These are phyloP conservation scores for Argynnis bischoffii DNA, from an alignment of 2,888 invertebrate genomes.

Conservation along the genomic window DNA sequence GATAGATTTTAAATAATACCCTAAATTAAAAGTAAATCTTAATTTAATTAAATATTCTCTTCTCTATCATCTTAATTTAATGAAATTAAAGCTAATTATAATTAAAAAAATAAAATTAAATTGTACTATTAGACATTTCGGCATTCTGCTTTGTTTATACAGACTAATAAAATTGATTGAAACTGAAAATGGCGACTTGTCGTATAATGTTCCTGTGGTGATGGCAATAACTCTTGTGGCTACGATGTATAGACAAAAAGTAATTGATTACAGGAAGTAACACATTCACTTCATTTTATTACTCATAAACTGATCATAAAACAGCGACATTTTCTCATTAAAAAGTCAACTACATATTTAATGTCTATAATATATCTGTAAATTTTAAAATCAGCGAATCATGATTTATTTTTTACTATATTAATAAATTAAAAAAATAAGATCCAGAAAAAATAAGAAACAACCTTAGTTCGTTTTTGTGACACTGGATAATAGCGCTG, in stretches of 20 bases:
- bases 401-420: background rate
- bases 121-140: no score
- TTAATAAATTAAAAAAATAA: background rate
- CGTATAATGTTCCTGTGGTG: background rate
- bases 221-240: constrained; percentile 13
- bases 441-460: no score
- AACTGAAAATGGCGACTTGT: background rate
- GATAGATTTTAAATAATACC: no score
- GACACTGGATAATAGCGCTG: no score
- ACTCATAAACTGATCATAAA: constrained; percentile 37
- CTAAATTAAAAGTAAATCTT: no score
- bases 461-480: no score
- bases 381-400: background rate
- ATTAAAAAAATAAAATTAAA: no score
- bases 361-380: constrained; percentile 1
- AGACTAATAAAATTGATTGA: no score
- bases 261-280: constrained; percentile 30
- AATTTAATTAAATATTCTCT: no score
- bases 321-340: constrained; percentile 25
- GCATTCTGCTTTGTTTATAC: no score
- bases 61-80: no score
- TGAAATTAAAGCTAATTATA: no score
- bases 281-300: constrained; percentile 33
- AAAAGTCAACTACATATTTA: constrained; percentile 12
- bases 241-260: constrained; percentile 17